Evolutionary conservation across 2,113 vertebrate genomes (phyloP).

Genomic region (Bubo blakistoni): DNA sequence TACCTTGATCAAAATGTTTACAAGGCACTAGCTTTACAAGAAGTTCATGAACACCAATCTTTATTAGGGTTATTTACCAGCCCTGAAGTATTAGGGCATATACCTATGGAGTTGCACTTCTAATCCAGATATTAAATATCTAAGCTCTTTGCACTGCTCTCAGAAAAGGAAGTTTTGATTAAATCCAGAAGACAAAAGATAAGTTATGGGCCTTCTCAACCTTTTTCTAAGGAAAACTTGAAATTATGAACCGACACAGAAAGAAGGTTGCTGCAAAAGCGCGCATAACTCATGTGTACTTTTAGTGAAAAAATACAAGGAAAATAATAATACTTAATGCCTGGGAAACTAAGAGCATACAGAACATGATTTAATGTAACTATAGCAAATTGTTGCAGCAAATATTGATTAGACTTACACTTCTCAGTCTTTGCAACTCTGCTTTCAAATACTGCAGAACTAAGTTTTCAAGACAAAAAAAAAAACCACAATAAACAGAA

Average conservation of each 20-base stretch:
- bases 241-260: neutral
- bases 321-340: neutral
- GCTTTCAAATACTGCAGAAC: neutral
- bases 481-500: neutral
- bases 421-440: neutral
- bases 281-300: fast-evolving
- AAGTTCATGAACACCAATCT: neutral
- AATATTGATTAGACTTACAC: neutral
- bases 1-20: conserved; percentile 27
- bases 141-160: neutral
- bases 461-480: neutral
- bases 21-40: neutral
- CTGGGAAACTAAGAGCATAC: neutral
- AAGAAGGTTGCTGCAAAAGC: neutral
- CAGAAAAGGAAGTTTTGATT: neutral
- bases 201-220: neutral
- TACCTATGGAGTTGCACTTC: neutral
- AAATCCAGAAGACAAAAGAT: neutral
- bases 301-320: neutral
- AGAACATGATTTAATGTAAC: neutral
- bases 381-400: neutral
- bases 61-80: neutral
- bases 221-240: neutral
- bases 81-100: neutral
- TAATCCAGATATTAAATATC: neutral